Conservation (phyloP, 2,888 invertebrate species). For the Synanthedon vespiformis region DNA sequence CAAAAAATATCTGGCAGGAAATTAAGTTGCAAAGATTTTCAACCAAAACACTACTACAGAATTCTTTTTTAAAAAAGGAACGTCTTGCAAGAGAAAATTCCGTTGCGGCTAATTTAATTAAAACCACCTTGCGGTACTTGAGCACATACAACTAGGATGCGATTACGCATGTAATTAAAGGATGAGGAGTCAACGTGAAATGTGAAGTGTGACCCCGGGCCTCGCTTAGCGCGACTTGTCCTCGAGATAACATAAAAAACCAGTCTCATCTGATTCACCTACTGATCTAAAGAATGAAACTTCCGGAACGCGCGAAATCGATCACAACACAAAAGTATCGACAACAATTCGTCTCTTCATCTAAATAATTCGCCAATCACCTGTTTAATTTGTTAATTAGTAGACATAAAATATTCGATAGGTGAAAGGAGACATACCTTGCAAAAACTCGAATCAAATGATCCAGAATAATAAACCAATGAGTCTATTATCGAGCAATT, state of each 20-base stretch:
- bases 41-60: too few species aligned
- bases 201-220: slow-evolving; percentile 37
- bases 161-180: slow-evolving; percentile 10
- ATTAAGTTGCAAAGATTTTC: too few species aligned
- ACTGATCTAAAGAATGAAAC: slow-evolving; percentile 46
- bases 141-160: background rate
- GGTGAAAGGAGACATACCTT: slow-evolving; percentile 68
- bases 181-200: slow-evolving; percentile 34
- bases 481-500: slow-evolving; percentile 21
- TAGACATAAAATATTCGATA: slow-evolving; percentile 41
- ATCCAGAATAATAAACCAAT: slow-evolving; percentile 23
- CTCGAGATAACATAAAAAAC: slow-evolving; percentile 26
- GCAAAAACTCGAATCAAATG: slow-evolving; percentile 27
- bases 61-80: too few species aligned
- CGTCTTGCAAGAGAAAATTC: too few species aligned
- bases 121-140: background rate
- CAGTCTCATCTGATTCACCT: slow-evolving; percentile 50
- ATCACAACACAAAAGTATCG: slow-evolving; percentile 9
- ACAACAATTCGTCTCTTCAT: background rate
- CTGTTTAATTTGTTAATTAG: slow-evolving; percentile 14
- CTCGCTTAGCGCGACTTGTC: slow-evolving; percentile 19
- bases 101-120: slow-evolving; percentile 5
- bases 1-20: too few species aligned
- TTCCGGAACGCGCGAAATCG: slow-evolving; percentile 32
- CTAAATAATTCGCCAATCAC: background rate